Evolutionary conservation across 2,113 vertebrate species (phyloP), one percentile per base, ranked within the genome.

Genomic region (Phrynosoma blainvillii): DNA sequence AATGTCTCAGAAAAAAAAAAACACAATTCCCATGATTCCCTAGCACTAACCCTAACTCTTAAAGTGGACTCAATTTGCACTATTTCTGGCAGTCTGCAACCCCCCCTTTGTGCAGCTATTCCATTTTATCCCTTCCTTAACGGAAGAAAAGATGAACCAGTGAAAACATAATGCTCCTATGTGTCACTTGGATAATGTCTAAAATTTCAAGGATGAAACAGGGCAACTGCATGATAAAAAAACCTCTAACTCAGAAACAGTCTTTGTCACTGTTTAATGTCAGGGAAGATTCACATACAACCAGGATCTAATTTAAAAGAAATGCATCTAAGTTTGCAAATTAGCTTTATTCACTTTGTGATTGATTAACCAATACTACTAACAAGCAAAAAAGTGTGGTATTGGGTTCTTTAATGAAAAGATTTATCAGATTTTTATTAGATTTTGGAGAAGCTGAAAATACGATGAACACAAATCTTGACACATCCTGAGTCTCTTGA

Each of bases 371-470:
- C 11, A 76, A 23, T 77, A 85, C 65, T 68, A 82, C n/a, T 36
- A 85, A 85, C 16, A 59, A 82, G 59, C 75, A 74, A 85, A 74
- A 3, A 71, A 80, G 1, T 0, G 0, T 80, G 79, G 27, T 62
- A 54, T 70, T 40, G 59, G 27, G n/a, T 65, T 47, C 70, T 96
- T 80, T 47, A 18, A 30, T 78, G 1, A 8, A 7, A 47, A 47
- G 14, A 62, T 16, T 62, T 62, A 16, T 62, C 4, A 18, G 54
- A n/a, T 16, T 79, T 81, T 95, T 93, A 93, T 94, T 95, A 78
- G 75, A 77, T 36, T 68, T 75, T 82, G 80, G 30, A 83, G 71
- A 77, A 68, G 30, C 11, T 32, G 40, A 71, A 79, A 23, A 14
- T 30, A 86, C n/a, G 65, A 12, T 70, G 9, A 77, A 68, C 27